Conservation (phyloP, 2,888 invertebrate genomes). For the Asteroscopus sphinx region DNA sequence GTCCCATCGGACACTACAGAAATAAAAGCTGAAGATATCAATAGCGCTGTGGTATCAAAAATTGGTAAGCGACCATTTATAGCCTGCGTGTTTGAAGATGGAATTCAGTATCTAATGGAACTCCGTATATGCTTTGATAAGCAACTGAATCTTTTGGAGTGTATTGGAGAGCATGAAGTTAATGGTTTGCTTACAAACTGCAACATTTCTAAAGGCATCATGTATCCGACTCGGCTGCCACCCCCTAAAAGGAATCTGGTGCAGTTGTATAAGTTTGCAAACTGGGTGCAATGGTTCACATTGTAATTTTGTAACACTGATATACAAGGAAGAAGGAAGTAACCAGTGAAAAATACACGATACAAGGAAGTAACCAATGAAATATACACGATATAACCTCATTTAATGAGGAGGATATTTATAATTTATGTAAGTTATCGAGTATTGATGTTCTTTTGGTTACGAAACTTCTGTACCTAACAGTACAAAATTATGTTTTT, state of each 20-base stretch:
- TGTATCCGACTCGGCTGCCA: slow-evolving; percentile 31
- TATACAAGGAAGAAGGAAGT: slow-evolving; percentile 8
- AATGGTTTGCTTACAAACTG: slow-evolving; percentile 40
- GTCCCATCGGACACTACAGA: slow-evolving; percentile 70
- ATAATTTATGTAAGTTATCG: slow-evolving; percentile 3
- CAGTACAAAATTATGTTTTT: not conserved
- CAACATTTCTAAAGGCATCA: slow-evolving; percentile 24
- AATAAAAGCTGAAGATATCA: slow-evolving; percentile 53
- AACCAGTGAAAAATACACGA: slow-evolving; percentile 11
- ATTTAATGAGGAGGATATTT: too few species aligned
- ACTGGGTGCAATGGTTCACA: slow-evolving; percentile 54
- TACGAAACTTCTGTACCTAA: not conserved
- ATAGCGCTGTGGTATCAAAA: slow-evolving; percentile 80
- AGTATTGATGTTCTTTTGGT: not conserved
- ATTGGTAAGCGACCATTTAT: slow-evolving; percentile 90
- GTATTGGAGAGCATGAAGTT: slow-evolving; percentile 79
- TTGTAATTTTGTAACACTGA: slow-evolving; percentile 20
- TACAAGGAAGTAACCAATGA: slow-evolving; percentile 14
- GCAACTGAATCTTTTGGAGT: slow-evolving; percentile 90
- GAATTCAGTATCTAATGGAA: slow-evolving; percentile 91
- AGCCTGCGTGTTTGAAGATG: slow-evolving; percentile 90
- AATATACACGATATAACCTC: too few species aligned
- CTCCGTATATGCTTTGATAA: slow-evolving; percentile 93
- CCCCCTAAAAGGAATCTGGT: slow-evolving; percentile 31
- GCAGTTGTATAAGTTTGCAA: slow-evolving; percentile 47